phyloP scores from a whole-genome alignment of 1,140 invertebrate genomes.

The Anastrepha ludens region DNA sequence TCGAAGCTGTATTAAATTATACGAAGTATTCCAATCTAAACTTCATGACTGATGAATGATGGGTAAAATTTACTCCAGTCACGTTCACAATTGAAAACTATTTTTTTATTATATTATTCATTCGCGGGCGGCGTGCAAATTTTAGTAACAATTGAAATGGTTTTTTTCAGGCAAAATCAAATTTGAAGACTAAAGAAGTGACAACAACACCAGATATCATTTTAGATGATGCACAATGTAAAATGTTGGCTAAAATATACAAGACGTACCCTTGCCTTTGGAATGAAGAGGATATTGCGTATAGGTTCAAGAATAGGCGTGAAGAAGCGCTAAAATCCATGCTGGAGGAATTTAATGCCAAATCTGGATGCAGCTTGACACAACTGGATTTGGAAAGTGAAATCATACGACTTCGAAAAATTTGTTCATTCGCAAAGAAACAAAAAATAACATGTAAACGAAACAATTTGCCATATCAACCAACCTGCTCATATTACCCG shows the following conservation, averaged over 20 bases:
- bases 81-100: too few relatives aligned
- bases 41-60: too few relatives aligned
- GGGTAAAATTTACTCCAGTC: too few relatives aligned
- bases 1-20: too few relatives aligned
- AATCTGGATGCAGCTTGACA: slow-evolving; percentile 32
- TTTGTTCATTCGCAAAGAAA: slow-evolving; percentile 49
- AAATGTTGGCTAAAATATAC: slow-evolving; percentile 53
- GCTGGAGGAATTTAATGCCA: slow-evolving; percentile 28
- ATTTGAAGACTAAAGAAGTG: background rate
- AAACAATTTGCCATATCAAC: slow-evolving; percentile 8
- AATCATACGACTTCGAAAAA: slow-evolving; percentile 20
- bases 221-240: slow-evolving; percentile 9
- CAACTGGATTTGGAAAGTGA: slow-evolving; percentile 46
- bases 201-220: background rate
- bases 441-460: slow-evolving; percentile 42
- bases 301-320: slow-evolving; percentile 53
- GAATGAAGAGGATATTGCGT: slow-evolving; percentile 38
- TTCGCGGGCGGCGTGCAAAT: too few relatives aligned
- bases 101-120: too few relatives aligned
- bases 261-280: slow-evolving; percentile 48
- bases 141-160: too few relatives aligned
- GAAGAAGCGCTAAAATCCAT: slow-evolving; percentile 20
- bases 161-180: slow-evolving; percentile 22
- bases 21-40: too few relatives aligned
- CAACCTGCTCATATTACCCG: slow-evolving; percentile 21